These are phyloP conservation scores for Trypoxylus dichotomus DNA, from an alignment of 1,140 invertebrate genomes.

Conservation along the genomic window DNA sequence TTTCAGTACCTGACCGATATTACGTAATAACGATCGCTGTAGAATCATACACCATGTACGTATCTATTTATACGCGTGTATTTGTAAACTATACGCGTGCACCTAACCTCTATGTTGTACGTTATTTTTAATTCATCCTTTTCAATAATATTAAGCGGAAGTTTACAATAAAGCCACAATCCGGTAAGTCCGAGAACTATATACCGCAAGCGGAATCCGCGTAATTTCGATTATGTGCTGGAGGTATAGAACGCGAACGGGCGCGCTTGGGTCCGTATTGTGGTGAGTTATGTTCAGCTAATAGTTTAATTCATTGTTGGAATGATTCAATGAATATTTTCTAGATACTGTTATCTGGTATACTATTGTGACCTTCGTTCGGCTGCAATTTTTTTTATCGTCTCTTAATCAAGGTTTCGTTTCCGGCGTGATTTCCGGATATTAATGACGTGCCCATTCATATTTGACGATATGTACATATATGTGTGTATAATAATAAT, in stretches of 20 bases:
- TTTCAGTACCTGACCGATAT: too few species aligned
- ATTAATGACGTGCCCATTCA: constrained; percentile 15
- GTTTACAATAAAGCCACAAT: constrained; percentile 6
- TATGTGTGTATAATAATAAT: background rate
- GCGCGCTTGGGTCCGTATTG: too few species aligned
- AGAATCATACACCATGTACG: background rate
- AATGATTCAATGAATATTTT: constrained; percentile 20
- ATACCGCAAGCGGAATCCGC: background rate
- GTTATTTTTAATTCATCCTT: constrained; percentile 15
- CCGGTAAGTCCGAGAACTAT: background rate
- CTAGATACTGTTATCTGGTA: constrained; percentile 13
- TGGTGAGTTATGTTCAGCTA: background rate
- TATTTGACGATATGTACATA: background rate
- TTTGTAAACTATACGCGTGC: background rate
- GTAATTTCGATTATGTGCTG: constrained; percentile 15
- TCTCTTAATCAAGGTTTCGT: constrained; percentile 16
- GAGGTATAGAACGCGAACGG: too few species aligned
- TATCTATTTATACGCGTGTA: background rate
- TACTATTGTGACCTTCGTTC: constrained; percentile 17
- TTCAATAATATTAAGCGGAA: constrained; percentile 16
- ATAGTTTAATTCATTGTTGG: background rate
- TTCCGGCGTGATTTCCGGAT: constrained; percentile 12
- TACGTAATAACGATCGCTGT: too few species aligned
- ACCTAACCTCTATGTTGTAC: background rate
- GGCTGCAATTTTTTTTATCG: constrained; percentile 21